Evolutionary conservation across 1,140 invertebrate genomes (phyloP), one percentile per base, ranked within the genome.

Genomic region (Apis cerana): DNA sequence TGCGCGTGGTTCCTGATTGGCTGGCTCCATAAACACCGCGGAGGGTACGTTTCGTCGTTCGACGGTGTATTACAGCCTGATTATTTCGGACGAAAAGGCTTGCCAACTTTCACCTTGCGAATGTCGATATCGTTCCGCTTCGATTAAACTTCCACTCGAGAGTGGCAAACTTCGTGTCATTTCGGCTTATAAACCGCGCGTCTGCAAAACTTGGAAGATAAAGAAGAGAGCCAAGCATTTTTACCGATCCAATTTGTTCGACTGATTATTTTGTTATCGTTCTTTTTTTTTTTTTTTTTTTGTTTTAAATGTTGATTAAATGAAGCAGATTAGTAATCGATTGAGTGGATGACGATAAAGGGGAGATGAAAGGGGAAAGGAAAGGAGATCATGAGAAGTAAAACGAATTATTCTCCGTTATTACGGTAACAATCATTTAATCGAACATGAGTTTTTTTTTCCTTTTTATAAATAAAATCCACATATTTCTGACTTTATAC

Each of bases 401-500:
- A 90, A 89, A 89, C 69, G 23, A 85, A 76, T 75, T 70, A n/a
- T n/a, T n/a, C 83, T 78, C 89, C 33, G 19, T 83, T 2, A 43
- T 86, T 92, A 89, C 89, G 91, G 91, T 92, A 93, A 93, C 92
- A 93, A 92, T 92, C 88, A 88, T 93, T 92, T 92, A 92, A 93
- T 93, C 83, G 85, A 92, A 93, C 90, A 92, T 92, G 84, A 86
- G 78, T 85, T 92, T 43, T 43, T 43, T 43, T 43, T 43, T 43
- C 7, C 33, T 7, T 43, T 43, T 91, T 91, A 92, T 93, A 92
- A 93, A 92, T 92, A 93, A 91, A 43, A 62, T 85, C 68, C 76
- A 88, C 75, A 85, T 90, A 86, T 88, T 56, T 89, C 85, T 89
- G 89, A 88, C 90, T 92, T 91, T 92, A 89, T 93, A 92, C 90